Conservation (phyloP, 1,140 invertebrate genomes). For the Drosophila sechellia region DNA sequence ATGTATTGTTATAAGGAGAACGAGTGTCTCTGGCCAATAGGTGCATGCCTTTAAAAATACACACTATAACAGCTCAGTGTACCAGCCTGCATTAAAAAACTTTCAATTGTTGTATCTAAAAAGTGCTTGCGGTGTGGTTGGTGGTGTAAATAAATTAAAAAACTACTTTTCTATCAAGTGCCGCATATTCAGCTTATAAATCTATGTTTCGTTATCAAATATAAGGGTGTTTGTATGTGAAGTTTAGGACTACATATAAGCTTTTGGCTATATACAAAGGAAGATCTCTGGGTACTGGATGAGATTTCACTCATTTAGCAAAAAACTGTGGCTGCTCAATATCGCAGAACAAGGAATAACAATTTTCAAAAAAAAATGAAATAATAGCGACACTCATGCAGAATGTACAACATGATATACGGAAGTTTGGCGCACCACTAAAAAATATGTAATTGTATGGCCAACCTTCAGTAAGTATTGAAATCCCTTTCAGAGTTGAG, state of each 20-base stretch:
- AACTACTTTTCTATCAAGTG: conserved; percentile 61
- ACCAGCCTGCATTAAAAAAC: conserved; percentile 34
- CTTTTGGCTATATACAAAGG: conserved; percentile 61
- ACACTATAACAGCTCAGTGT: conserved; percentile 42
- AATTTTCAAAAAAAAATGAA: neutral
- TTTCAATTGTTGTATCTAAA: conserved; percentile 49
- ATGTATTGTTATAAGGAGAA: conserved; percentile 30
- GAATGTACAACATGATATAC: neutral
- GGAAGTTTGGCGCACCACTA: neutral
- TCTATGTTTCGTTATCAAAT: conserved; percentile 72
- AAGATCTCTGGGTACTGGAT: conserved; percentile 2
- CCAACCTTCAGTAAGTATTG: neutral
- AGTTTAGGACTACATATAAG: conserved; percentile 36
- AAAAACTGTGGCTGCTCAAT: neutral
- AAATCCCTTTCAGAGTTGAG: neutral
- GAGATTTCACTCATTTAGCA: neutral
- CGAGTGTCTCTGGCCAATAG: conserved; percentile 31
- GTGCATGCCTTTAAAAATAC: conserved; percentile 18
- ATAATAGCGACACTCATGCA: neutral
- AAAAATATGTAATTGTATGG: neutral
- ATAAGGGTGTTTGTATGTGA: conserved; percentile 39
- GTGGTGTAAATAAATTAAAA: conserved; percentile 70
- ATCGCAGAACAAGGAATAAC: neutral
- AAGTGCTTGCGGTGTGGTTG: conserved; percentile 49
- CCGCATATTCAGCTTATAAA: conserved; percentile 68